These are phyloP conservation scores for Eulemur rufifrons DNA, from an alignment of 2,113 vertebrate species.

Conservation along the genomic window DNA sequence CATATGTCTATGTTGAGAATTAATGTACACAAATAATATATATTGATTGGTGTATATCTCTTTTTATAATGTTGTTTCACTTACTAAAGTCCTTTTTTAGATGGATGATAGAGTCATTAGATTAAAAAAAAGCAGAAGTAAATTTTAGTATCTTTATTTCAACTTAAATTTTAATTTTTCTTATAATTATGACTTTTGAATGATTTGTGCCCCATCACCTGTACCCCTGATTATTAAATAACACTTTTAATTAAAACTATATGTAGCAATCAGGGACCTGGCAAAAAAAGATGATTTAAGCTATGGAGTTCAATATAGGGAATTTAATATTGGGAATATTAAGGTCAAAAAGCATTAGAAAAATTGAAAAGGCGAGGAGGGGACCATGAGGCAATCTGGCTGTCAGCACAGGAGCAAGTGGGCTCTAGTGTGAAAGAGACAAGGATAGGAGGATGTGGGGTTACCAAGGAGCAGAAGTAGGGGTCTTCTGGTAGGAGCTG, in stretches of 20 bases:
- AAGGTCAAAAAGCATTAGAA: not conserved
- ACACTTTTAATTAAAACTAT: not conserved
- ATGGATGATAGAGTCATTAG: not conserved
- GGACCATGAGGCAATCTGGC: not conserved
- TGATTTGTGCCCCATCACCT: not conserved
- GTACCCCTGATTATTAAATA: slow-evolving; percentile 23
- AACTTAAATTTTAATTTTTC: slow-evolving; percentile 25
- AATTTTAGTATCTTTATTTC: slow-evolving; percentile 38
- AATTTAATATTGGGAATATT: not conserved
- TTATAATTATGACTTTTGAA: not conserved
- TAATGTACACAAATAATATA: slow-evolving; percentile 28
- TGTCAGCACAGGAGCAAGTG: not conserved
- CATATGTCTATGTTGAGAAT: not conserved
- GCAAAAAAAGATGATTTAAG: not conserved
- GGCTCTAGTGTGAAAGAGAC: not conserved
- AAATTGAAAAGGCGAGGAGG: not conserved
- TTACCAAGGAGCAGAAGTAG: not conserved
- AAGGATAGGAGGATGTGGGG: not conserved
- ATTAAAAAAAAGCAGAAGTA: not conserved
- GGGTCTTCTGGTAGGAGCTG: not conserved
- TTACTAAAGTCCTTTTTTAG: slow-evolving; percentile 12
- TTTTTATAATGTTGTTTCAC: slow-evolving; percentile 46
- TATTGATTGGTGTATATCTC: not conserved
- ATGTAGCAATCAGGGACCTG: not conserved
- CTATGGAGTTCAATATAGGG: not conserved